Evolutionary conservation across 2,888 invertebrate genomes (phyloP), one percentile per base, ranked within the genome.

Genomic region (Sarcophaga rosellei): DNA sequence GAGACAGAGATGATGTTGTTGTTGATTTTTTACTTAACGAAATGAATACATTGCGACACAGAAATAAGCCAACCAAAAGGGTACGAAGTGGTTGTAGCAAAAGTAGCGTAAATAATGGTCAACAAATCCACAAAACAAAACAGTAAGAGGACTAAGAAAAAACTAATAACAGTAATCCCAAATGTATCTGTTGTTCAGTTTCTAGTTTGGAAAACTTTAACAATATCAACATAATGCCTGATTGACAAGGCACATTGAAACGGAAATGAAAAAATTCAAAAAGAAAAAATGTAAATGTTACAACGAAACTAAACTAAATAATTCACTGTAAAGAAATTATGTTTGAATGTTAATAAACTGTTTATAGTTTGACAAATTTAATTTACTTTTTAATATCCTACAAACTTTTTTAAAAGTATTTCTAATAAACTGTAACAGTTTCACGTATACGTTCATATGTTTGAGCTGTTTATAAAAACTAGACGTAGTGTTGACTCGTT

Each of bases 61-160:
- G 68, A 53, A 73, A 68, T 21, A 73, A 44, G 61, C 70, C 68
- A 68, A 57, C 76, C 69, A 57, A 74, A 79, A 69, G 81, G 76
- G 77, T 85, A 81, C 73, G 68, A 78, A 65, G 45, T 78, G 15
- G 63, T 69, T 62, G 73, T 69, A 25, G 69, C 21, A 78, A 77
- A 78, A 85, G 77, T 81, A 73, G 63, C 77, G 66, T 68, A 81
- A 81, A 81, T 65, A 85, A 81, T 77, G 81, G 63, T 20, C 17
- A 45, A 73, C 72, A 15, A 44, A 80, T 68, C 45, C 57, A 74
- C 61, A 59, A 70, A 44, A 72, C 12, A 75, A 62, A 21, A 62
- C 70, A 70, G 53, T 53, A 53, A 70, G 12, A 69, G n/a, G 62
- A 68, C 5, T 45, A 73, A 65, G 23, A 15, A 59, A 59, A 12